Evolutionary conservation across 2,113 vertebrate species (phyloP).

Genomic region (Dryoscopus gambensis): DNA sequence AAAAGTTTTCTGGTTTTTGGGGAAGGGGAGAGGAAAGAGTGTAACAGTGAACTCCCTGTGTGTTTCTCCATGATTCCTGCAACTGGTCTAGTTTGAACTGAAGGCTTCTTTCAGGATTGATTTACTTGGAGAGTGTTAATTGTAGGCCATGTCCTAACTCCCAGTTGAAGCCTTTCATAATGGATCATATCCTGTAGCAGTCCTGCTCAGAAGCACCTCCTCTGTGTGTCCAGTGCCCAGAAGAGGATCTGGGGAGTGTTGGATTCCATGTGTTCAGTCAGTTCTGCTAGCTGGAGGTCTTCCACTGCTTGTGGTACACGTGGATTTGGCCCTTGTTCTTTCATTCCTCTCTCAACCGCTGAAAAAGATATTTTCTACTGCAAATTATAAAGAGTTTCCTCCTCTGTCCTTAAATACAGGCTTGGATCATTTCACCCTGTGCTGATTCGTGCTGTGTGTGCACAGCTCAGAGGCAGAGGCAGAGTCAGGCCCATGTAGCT

Average conservation of each 20-base stretch:
- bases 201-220: neutral
- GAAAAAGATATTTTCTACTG: conserved; percentile 6
- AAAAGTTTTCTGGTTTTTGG: neutral
- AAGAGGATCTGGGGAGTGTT: neutral
- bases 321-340: neutral
- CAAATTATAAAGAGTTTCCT: neutral
- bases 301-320: neutral
- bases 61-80: neutral
- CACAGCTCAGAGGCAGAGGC: neutral
- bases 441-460: neutral
- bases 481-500: neutral
- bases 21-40: neutral
- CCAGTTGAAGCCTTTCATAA: neutral
- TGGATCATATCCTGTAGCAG: neutral
- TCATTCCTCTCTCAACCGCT: neutral
- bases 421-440: neutral
- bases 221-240: neutral
- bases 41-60: neutral
- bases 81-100: neutral
- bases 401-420: neutral
- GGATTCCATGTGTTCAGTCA: neutral
- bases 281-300: neutral
- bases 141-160: neutral
- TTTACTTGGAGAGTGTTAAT: neutral
- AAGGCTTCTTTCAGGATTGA: neutral